Percentiles rank a stretch among this genome's conserved stretches.
These are phyloP conservation scores for Chrysochloris asiatica DNA, from an alignment of 2,113 vertebrate genomes.

Conservation along the genomic window DNA sequence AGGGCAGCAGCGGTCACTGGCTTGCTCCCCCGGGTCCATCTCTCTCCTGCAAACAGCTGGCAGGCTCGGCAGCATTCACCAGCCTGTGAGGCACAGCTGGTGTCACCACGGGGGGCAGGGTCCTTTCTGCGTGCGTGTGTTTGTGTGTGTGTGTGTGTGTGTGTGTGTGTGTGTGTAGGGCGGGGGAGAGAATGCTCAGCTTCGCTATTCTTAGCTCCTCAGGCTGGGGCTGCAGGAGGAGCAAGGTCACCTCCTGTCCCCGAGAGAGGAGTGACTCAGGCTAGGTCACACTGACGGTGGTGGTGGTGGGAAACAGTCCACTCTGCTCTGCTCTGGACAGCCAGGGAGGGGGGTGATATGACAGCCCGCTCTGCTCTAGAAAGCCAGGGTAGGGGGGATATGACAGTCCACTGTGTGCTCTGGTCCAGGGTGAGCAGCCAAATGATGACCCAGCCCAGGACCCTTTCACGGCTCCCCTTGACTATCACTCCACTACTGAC, in stretches of 20 bases:
- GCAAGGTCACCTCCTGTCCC: constrained; percentile 30
- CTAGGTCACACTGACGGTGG: fast-evolving
- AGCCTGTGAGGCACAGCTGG: background rate
- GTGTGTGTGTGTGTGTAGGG: too few species aligned
- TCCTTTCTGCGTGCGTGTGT: background rate
- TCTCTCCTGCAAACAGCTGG: constrained; percentile 8
- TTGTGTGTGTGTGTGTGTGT: too few species aligned
- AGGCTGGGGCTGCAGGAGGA: background rate
- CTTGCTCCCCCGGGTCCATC: background rate
- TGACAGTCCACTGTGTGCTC: too few species aligned
- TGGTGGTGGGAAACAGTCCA: background rate
- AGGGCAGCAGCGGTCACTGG: background rate
- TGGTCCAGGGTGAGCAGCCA: background rate
- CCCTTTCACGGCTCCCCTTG: fast-evolving
- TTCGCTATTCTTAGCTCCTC: constrained; percentile 1
- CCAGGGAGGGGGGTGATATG: too few species aligned
- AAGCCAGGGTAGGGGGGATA: too few species aligned
- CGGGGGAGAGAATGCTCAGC: fast-evolving
- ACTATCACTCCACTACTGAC: fast-evolving
- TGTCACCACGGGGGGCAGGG: fast-evolving
- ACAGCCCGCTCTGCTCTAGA: too few species aligned
- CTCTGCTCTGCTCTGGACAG: background rate
- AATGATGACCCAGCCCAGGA: fast-evolving
- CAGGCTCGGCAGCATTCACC: background rate
- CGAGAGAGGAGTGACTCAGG: background rate